A percentile compares a stretch with the other conserved stretches of the same genome.
Evolutionary conservation across 2,113 vertebrate genomes (phyloP).

Genomic region (Lipotes vexillifer): DNA sequence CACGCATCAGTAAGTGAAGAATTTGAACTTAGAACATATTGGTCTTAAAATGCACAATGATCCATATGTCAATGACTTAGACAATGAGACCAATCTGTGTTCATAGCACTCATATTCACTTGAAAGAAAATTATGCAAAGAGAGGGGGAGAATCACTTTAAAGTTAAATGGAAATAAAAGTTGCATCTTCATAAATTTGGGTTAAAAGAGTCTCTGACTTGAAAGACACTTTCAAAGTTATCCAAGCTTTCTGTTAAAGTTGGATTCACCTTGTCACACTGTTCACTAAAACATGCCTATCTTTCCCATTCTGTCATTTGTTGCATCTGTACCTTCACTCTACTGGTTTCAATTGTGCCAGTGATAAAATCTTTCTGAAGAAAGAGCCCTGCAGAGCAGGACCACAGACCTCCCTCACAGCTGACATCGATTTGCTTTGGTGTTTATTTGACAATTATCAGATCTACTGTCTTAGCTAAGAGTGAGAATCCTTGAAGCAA

Average conservation of each 20-base stretch:
- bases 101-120: background rate
- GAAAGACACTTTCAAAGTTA: background rate
- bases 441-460: background rate
- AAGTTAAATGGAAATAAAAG: background rate
- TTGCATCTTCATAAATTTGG: background rate
- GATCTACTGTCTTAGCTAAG: background rate
- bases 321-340: background rate
- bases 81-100: background rate
- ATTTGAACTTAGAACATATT: conserved; percentile 34
- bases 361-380: background rate
- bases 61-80: background rate
- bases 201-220: background rate
- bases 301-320: background rate
- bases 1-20: conserved; percentile 9
- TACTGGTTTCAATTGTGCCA: background rate
- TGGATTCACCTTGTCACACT: background rate
- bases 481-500: background rate
- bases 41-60: conserved; percentile 36
- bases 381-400: background rate
- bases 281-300: background rate
- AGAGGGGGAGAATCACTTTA: background rate
- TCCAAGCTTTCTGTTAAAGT: background rate
- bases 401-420: background rate
- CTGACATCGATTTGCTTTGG: background rate
- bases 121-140: background rate